Conservation (phyloP, 1,140 invertebrate genomes). For the silkworm (Bombyx mori) region ASM3026992v2 NC_085128.1:5562001-5562500, state of each 20-base stretch:
- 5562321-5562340: constrained; percentile 55
- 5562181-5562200: constrained; percentile 60
- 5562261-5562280: constrained; percentile 57
- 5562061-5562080: too few relatives aligned
- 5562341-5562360: constrained; percentile 48
- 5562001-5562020: too few relatives aligned
- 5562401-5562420: background rate
- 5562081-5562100: background rate
- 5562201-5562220: constrained; percentile 62
- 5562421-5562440: too few relatives aligned
- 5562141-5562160: constrained; percentile 59
- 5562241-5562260: constrained; percentile 69
- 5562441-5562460: too few relatives aligned
- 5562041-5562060: too few relatives aligned
- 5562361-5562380: constrained; percentile 7
- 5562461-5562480: too few relatives aligned
- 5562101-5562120: constrained; percentile 19
- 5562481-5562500: too few relatives aligned
- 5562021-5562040: too few relatives aligned
- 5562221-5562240: constrained; percentile 71
- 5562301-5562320: constrained; percentile 71
- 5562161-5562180: constrained; percentile 66
- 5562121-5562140: constrained; percentile 50
- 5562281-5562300: constrained; percentile 69
- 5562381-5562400: background rate